Conservation (phyloP, 2,888 invertebrate species). For the Diploptera punctata region DNA sequence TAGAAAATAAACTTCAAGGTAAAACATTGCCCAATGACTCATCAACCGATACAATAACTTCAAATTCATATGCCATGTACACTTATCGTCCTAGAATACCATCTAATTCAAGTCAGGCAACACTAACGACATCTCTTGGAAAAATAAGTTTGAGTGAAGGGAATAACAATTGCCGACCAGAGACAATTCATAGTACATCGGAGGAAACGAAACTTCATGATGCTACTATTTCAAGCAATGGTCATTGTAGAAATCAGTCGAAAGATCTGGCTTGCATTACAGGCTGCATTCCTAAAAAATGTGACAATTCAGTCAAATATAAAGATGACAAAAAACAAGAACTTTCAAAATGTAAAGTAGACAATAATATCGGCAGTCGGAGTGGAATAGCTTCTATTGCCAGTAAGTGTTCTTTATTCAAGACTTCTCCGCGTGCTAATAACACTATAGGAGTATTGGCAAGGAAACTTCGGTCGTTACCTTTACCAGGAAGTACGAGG, state of each 20-base stretch:
- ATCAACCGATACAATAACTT: neutral
- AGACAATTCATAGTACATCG: neutral
- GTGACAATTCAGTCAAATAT: neutral
- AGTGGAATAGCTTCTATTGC: neutral
- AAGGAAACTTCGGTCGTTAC: slow-evolving; percentile 47
- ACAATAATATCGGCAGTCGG: neutral
- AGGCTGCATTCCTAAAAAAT: neutral
- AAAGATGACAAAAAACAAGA: neutral
- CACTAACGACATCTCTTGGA: slow-evolving; percentile 50
- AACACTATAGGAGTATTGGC: slow-evolving; percentile 43
- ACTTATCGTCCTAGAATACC: slow-evolving; percentile 46
- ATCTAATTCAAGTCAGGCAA: slow-evolving; percentile 51
- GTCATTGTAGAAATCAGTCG: neutral
- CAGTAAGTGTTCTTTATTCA: slow-evolving; percentile 8
- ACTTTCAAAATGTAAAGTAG: neutral
- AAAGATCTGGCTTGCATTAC: neutral
- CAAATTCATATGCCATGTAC: slow-evolving; percentile 10
- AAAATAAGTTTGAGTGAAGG: slow-evolving; percentile 44
- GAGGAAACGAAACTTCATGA: neutral
- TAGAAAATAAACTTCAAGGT: neutral
- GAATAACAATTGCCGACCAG: slow-evolving; percentile 11
- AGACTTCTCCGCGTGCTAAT: neutral
- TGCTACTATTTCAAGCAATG: neutral
- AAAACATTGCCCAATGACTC: neutral
- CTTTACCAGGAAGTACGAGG: slow-evolving; percentile 53